Evolutionary conservation across 2,888 invertebrate genomes (phyloP).

Genomic region (Cephus pygmeus): DNA sequence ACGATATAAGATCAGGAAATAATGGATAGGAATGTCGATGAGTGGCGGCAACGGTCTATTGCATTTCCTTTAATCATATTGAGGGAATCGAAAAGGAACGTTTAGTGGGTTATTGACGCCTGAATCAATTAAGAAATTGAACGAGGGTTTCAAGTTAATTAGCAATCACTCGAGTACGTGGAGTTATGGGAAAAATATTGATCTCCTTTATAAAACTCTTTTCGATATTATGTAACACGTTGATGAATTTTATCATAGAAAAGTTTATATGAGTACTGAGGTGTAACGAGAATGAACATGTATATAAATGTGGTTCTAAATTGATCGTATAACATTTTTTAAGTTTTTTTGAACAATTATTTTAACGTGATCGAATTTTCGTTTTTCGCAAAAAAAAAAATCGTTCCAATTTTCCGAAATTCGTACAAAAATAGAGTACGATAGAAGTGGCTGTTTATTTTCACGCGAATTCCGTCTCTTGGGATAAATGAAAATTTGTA

Average conservation of each 20-base stretch:
- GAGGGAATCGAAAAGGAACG: neutral
- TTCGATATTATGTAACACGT: neutral
- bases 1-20: neutral
- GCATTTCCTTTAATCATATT: neutral
- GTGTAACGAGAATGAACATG: neutral
- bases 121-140: neutral
- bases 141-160: neutral
- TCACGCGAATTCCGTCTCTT: too few relatives aligned
- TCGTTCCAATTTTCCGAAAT: too few relatives aligned
- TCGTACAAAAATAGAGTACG: too few relatives aligned
- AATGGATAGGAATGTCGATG: neutral
- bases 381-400: too few relatives aligned
- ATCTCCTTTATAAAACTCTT: neutral
- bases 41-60: neutral
- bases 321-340: too few relatives aligned
- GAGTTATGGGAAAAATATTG: neutral
- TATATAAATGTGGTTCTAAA: too few relatives aligned
- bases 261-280: neutral
- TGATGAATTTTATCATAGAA: neutral
- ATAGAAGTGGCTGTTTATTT: too few relatives aligned
- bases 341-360: too few relatives aligned
- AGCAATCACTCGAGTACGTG: neutral
- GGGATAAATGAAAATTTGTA: too few relatives aligned
- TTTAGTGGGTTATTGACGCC: neutral
- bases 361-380: too few relatives aligned